phyloP scores from a whole-genome alignment of 2,113 vertebrate genomes.

The Poecilia latipinna region DNA sequence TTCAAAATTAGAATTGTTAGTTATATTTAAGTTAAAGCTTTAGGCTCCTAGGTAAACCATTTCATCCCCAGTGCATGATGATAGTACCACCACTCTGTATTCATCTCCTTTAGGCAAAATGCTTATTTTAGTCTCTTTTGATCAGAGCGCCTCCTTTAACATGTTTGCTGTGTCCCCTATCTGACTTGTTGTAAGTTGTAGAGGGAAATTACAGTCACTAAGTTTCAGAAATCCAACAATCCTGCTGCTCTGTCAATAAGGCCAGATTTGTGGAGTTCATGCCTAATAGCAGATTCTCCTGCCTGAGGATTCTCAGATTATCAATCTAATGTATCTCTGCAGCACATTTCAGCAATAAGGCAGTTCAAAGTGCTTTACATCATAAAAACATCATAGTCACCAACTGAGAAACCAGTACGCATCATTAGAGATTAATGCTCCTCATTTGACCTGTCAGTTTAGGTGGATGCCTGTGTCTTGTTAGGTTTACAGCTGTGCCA shows the following conservation, averaged over 20 bases:
- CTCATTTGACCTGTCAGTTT: neutral
- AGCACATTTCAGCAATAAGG: no score
- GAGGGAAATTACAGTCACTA: neutral
- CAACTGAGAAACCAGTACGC: no score
- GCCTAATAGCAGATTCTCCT: neutral
- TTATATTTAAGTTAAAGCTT: neutral
- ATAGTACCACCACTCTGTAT: no score
- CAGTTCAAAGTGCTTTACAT: no score
- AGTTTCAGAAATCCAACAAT: neutral
- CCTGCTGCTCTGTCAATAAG: neutral
- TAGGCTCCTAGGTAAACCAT: no score
- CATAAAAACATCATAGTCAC: no score
- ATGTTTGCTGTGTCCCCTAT: neutral
- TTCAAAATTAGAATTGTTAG: neutral
- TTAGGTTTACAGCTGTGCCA: neutral
- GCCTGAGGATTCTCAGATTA: neutral
- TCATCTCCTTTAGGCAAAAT: no score
- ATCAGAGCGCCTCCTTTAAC: neutral
- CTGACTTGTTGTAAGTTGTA: no score
- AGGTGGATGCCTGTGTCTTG: neutral
- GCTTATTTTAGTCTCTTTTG: neutral
- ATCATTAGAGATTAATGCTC: neutral
- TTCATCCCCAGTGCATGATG: no score
- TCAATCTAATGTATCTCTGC: no score
- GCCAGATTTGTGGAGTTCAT: neutral